These are phyloP conservation scores for Pelmatolapia mariae DNA, from an alignment of 2,113 vertebrate species.

Conservation along the genomic window DNA sequence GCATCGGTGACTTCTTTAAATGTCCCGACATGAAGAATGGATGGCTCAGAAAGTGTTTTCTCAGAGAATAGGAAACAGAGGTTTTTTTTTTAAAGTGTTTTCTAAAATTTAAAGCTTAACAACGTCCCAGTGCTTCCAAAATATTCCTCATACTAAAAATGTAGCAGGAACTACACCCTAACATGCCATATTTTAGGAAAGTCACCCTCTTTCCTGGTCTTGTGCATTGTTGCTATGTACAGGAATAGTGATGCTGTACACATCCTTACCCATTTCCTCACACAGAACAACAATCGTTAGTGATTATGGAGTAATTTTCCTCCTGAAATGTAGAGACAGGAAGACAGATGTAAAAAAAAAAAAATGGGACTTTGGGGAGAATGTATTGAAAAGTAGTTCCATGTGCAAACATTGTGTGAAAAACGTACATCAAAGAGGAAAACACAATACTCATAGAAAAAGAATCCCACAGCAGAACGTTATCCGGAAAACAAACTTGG, in stretches of 20 bases:
- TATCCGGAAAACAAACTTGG: not conserved
- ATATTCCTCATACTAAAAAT: not conserved
- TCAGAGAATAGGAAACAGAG: not conserved
- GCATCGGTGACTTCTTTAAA: constrained; percentile 57
- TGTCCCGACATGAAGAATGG: constrained; percentile 56
- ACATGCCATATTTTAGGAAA: not conserved
- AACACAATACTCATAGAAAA: not conserved
- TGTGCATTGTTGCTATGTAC: not conserved
- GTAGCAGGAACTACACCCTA: not conserved
- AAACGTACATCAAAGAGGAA: not conserved
- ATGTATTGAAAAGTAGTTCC: not conserved
- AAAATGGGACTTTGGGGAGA: not conserved
- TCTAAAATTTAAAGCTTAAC: not conserved
- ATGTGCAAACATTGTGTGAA: not conserved
- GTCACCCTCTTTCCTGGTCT: not conserved
- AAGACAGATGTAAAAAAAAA: not conserved
- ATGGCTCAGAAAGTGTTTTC: constrained; percentile 35
- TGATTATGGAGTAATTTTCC: not conserved
- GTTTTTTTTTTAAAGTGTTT: not conserved
- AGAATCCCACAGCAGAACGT: not conserved
- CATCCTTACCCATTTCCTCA: not conserved
- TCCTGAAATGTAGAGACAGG: not conserved
- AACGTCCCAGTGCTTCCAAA: not conserved
- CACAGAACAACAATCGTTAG: not conserved
- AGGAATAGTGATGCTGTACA: not conserved